Conservation (phyloP, 1,140 invertebrate species). For the Meloidogyne hapla region DNA sequence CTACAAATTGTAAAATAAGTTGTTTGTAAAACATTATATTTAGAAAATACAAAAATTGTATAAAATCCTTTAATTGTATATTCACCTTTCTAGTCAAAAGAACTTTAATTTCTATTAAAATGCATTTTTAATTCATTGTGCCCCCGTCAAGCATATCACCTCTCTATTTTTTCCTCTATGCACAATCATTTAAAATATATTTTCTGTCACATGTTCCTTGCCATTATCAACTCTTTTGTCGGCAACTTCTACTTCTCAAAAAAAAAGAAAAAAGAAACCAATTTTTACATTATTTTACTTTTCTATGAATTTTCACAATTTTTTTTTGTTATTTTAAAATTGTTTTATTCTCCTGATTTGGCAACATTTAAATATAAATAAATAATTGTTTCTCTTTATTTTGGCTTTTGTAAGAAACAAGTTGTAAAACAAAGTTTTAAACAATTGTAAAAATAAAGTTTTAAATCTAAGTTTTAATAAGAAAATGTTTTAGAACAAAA, state of each 20-base stretch:
- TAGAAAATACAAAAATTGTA: neutral
- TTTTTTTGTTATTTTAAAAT: neutral
- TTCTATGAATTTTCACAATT: neutral
- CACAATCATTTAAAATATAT: neutral
- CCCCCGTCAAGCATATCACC: neutral
- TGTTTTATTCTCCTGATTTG: too few species aligned
- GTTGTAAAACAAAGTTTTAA: too few species aligned
- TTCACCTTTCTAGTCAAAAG: neutral
- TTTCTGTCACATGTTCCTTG: neutral
- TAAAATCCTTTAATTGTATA: neutral
- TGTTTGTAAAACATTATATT: neutral
- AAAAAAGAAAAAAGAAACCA: conserved; percentile 3
- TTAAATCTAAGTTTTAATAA: too few species aligned
- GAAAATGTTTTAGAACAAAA: too few species aligned
- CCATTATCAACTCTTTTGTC: neutral
- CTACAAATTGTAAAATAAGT: too few species aligned
- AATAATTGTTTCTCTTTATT: too few species aligned
- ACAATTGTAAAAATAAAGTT: too few species aligned
- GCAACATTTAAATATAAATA: too few species aligned
- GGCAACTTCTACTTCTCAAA: neutral
- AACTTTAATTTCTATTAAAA: neutral
- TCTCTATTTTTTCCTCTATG: neutral
- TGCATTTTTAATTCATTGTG: neutral
- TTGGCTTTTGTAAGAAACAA: too few species aligned
- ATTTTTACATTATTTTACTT: neutral